Percentiles rank a stretch among this genome's conserved stretches.
Conservation (phyloP, 2,797 vertebrate species). For the Tachyglossus aculeatus region DNA sequence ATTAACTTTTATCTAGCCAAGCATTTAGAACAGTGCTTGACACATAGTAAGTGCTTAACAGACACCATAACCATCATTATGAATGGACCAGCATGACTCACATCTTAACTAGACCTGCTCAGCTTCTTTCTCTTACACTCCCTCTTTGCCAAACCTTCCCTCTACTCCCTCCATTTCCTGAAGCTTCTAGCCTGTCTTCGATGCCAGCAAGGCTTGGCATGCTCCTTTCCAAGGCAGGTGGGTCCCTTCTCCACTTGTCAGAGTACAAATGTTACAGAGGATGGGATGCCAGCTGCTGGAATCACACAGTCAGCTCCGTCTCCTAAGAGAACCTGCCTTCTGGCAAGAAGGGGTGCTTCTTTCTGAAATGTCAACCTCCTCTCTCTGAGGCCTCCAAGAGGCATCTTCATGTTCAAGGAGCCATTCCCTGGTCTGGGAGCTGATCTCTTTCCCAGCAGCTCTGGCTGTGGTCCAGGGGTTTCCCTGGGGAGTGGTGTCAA, state of each 20-base stretch:
- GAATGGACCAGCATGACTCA: background rate
- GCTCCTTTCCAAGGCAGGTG: constrained; percentile 20
- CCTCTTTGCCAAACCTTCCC: background rate
- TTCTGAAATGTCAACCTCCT: too few relatives aligned
- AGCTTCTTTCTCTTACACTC: background rate
- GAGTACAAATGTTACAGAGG: background rate
- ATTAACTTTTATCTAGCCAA: too few relatives aligned
- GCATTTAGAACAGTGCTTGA: too few relatives aligned
- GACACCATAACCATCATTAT: too few relatives aligned
- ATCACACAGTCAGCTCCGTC: background rate
- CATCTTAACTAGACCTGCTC: background rate
- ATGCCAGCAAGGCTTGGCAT: background rate
- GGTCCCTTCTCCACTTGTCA: constrained; percentile 3
- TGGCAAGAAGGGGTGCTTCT: too few relatives aligned
- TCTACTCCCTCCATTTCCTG: background rate
- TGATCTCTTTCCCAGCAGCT: constrained; percentile 53
- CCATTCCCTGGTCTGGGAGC: background rate
- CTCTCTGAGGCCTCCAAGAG: background rate
- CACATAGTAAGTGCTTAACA: too few relatives aligned
- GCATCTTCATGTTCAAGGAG: background rate
- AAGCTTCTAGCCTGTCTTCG: background rate
- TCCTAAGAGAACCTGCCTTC: too few relatives aligned
- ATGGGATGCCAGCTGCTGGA: background rate
- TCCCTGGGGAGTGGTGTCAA: constrained; percentile 68
- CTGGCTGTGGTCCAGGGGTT: constrained; percentile 56